A percentile compares a stretch with the other conserved stretches of the same genome.
Conservation (phyloP, 2,888 invertebrate species). For the Seladonia tumulorum region DNA sequence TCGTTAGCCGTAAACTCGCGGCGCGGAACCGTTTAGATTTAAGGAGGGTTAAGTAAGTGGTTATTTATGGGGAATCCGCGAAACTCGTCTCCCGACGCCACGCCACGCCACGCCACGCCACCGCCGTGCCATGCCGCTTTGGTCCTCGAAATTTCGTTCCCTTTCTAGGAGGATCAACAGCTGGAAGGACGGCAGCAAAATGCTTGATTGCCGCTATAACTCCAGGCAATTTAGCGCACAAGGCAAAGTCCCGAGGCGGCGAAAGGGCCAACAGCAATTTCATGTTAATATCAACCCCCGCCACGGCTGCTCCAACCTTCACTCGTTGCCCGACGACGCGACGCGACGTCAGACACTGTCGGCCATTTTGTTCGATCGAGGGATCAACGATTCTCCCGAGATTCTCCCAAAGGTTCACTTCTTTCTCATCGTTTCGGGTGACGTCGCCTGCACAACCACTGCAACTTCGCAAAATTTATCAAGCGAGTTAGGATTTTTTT, state of each 20-base stretch:
- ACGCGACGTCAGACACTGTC: conserved; percentile 5
- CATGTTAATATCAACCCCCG: conserved; percentile 60
- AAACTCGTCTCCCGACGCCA: conserved; percentile 24
- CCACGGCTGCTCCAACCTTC: conserved; percentile 29
- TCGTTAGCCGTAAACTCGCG: conserved; percentile 28
- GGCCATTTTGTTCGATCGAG: conserved; percentile 60
- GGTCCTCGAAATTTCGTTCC: conserved; percentile 37
- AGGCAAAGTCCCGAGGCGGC: conserved; percentile 37
- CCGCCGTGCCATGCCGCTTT: neutral
- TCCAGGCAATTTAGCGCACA: conserved; percentile 53
- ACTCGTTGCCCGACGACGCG: conserved; percentile 8
- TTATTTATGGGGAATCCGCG: conserved; percentile 51
- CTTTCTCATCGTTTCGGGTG: neutral
- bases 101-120: neutral
- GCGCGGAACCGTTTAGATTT: conserved; percentile 40
- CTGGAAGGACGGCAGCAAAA: conserved; percentile 37
- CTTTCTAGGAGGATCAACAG: conserved; percentile 6
- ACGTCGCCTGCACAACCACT: neutral
- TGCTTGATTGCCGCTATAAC: conserved; percentile 56
- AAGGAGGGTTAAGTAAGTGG: conserved; percentile 57
- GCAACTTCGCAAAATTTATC: no score
- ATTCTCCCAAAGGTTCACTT: neutral
- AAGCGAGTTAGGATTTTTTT: no score
- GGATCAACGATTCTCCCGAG: conserved; percentile 38
- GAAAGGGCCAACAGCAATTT: conserved; percentile 46